Percentiles rank a stretch among this genome's conserved stretches.
Conservation (phyloP, 2,113 vertebrate species). For the Panthera leo region DNA sequence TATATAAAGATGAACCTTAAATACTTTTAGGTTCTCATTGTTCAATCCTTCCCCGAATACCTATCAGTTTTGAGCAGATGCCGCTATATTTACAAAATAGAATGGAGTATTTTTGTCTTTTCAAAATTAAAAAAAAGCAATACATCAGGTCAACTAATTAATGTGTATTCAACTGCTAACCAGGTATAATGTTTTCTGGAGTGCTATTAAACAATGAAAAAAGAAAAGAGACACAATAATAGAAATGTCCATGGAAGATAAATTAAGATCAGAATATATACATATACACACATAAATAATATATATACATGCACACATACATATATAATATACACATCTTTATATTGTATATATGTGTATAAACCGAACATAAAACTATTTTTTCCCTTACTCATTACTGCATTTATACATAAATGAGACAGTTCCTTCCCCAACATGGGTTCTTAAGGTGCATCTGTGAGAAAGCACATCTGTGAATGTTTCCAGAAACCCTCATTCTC, state of each 20-base stretch:
- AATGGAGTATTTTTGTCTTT: neutral
- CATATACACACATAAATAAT: neutral
- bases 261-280: neutral
- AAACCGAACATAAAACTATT: neutral
- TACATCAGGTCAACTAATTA: neutral
- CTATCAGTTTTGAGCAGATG: neutral
- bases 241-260: slow-evolving; percentile 3
- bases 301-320: neutral
- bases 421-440: neutral
- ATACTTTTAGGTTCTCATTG: neutral
- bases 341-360: neutral
- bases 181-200: slow-evolving; percentile 21
- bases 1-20: neutral
- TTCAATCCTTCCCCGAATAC: neutral
- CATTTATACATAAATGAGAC: neutral
- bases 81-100: slow-evolving; percentile 7
- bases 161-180: neutral
- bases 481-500: neutral
- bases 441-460: neutral
- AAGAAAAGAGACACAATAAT: neutral
- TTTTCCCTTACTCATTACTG: neutral
- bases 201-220: neutral
- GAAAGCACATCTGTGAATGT: neutral
- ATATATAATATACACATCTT: neutral
- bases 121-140: slow-evolving; percentile 23